Evolutionary conservation across 1,140 invertebrate species (phyloP).

Genomic region (Leucophenga varia): DNA sequence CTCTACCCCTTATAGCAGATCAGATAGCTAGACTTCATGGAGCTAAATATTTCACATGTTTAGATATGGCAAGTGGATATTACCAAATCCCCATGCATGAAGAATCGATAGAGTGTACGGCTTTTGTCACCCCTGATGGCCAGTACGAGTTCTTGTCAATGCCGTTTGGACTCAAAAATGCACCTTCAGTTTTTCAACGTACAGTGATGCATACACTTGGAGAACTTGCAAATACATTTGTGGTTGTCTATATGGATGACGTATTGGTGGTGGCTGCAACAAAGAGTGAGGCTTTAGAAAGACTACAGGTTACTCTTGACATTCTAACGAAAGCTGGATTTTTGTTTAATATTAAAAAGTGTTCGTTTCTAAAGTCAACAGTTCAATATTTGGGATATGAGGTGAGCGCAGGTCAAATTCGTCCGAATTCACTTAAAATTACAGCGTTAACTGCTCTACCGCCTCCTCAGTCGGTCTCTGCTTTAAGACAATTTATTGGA

Average conservation of each 20-base stretch:
- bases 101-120: constrained; percentile 8
- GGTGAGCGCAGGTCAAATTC: constrained; percentile 11
- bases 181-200: constrained; percentile 8
- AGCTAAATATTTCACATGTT: constrained; percentile 12
- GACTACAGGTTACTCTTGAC: constrained; percentile 3
- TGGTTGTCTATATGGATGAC: too few species aligned
- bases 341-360: constrained; percentile 12
- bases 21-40: constrained; percentile 9
- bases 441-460: constrained; percentile 4
- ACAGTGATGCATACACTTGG: too few species aligned
- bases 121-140: too few species aligned
- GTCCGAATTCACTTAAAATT: constrained; percentile 10
- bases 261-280: constrained; percentile 6
- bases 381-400: constrained; percentile 11
- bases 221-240: constrained; percentile 8
- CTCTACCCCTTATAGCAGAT: constrained; percentile 1
- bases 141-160: constrained; percentile 12
- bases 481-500: constrained; percentile 8
- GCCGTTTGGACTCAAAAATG: constrained; percentile 6
- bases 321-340: constrained; percentile 1
- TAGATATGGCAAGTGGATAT: constrained; percentile 5
- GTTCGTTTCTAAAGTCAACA: constrained; percentile 7
- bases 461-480: constrained; percentile 5
- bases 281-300: constrained; percentile 9
- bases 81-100: constrained; percentile 4